Evolutionary conservation across 92 coral and sea anemone genomes (phyloP), one percentile per base, ranked within the genome.

Genomic region (Pocillopora grandis): DNA sequence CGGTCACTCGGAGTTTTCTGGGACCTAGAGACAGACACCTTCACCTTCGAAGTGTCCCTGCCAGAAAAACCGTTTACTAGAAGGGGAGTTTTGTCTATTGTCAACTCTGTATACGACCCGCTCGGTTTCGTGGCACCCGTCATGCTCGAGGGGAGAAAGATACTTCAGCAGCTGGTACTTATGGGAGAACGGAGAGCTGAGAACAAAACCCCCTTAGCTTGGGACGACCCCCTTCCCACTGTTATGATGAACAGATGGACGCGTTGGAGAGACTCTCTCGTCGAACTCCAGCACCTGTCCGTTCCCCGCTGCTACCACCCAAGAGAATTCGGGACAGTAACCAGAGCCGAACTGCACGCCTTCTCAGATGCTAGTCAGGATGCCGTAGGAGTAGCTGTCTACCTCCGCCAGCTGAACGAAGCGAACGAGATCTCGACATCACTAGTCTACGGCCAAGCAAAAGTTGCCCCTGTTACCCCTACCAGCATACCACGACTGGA

Each of bases 361-460:
- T 85, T 85, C 9, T n/a, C n/a, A n/a, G n/a, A n/a, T n/a, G n/a
- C n/a, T n/a, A n/a, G n/a, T n/a, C n/a, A n/a, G n/a, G n/a, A n/a
- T n/a, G n/a, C n/a, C n/a, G 76, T 76, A 14, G 84, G 70, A 49
- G 37, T 56, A 14, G 10, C 75, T 9, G 65, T 75, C 58, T 84
- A 84, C 76, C 88, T 86, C 19, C 67, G 85, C 58, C 86, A 76
- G 76, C 65, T 90, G 80, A 79, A 83, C 79, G 81, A 55, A 23
- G 62, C n/a, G 35, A 85, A 68, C 21, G 82, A 78, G n/a, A 61
- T 79, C 31, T 58, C 85, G 12, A 85, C 79, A 56, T 17, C 82
- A 36, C 83, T 87, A 3, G 68, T 82, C 56, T 87, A 61, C 66
- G 88, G 93, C 55, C 93, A 90, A 87, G 81, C 88, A 15, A 87